Evolutionary conservation across 2,797 vertebrate genomes (phyloP).

Genomic region (Cossypha heuglini): DNA sequence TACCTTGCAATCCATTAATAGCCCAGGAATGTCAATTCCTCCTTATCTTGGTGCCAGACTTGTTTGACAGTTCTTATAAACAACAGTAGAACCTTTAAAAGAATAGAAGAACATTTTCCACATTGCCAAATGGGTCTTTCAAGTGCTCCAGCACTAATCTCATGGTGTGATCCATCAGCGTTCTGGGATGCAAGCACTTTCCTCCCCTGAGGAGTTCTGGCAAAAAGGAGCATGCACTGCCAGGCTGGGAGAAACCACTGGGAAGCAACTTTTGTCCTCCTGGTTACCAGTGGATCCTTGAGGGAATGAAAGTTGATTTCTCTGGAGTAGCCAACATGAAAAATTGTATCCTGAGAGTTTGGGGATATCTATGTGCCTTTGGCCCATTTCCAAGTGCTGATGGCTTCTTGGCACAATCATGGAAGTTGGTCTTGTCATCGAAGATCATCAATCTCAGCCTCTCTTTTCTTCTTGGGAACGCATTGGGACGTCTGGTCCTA

Average conservation of each 20-base stretch:
- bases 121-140: background rate
- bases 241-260: background rate
- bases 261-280: background rate
- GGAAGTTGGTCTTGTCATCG: background rate
- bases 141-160: background rate
- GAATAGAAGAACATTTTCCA: background rate
- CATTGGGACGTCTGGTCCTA: background rate
- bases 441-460: background rate
- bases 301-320: background rate
- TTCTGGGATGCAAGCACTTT: background rate
- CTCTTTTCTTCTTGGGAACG: background rate
- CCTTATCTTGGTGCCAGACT: background rate
- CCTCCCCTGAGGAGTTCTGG: rapidly evolving
- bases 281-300: background rate
- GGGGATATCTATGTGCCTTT: background rate
- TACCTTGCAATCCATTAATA: background rate
- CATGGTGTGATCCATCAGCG: rapidly evolving
- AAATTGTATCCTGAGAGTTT: background rate
- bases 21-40: rapidly evolving
- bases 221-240: background rate
- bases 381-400: background rate
- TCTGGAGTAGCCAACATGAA: background rate
- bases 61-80: background rate
- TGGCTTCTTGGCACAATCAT: background rate
- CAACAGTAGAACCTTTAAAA: background rate